phyloP scores from a whole-genome alignment of 37 sponge, comb jelly and placozoan species.

The Cliona cf. orientalis region DNA sequence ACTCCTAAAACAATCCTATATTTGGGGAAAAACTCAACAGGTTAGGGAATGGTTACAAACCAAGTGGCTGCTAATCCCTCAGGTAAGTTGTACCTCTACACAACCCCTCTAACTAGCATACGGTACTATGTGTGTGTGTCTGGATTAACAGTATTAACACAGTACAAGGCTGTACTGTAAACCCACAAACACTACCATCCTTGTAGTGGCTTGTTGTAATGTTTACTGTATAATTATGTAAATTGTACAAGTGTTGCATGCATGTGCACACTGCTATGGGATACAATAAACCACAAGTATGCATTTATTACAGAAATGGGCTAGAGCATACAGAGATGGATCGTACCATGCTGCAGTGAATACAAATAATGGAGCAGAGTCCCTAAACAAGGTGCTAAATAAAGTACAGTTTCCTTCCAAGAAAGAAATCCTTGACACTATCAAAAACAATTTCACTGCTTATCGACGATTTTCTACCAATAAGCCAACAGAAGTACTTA shows the following conservation, averaged over 20 bases:
- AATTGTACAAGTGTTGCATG: too few species aligned
- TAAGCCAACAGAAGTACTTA: background rate
- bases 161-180: background rate
- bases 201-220: too few species aligned
- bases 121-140: slow-evolving; percentile 1
- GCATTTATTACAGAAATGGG: slow-evolving; percentile 1
- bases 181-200: too few species aligned
- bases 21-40: background rate
- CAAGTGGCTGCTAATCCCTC: background rate
- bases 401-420: slow-evolving; percentile 1
- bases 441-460: background rate
- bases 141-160: background rate
- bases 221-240: too few species aligned
- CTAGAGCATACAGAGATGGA: background rate
- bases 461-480: background rate
- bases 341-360: background rate
- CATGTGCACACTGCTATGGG: too few species aligned
- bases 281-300: too few species aligned
- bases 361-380: slow-evolving; percentile 1
- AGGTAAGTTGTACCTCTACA: background rate
- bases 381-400: background rate
- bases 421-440: background rate
- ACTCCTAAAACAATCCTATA: background rate
- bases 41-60: background rate
- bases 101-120: too few species aligned